phyloP scores from a whole-genome alignment of 2,888 invertebrate genomes.

The Magallana nippona region DNA sequence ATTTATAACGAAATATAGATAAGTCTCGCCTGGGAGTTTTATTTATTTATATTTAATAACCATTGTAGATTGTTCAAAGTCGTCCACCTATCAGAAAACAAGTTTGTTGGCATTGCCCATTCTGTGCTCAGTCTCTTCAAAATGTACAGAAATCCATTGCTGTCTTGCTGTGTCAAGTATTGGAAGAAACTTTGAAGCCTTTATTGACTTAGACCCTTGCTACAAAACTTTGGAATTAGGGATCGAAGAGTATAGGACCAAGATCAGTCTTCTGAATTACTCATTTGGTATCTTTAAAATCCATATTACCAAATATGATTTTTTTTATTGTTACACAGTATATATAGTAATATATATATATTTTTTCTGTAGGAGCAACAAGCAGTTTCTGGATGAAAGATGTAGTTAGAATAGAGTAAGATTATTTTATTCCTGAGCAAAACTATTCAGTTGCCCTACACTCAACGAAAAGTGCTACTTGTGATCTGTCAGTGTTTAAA shows the following conservation, averaged over 20 bases:
- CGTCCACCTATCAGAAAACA: not conserved
- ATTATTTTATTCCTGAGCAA: not conserved
- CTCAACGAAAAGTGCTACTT: constrained; percentile 21
- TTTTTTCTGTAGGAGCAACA: constrained; percentile 42
- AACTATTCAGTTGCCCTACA: constrained; percentile 44
- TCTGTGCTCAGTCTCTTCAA: constrained; percentile 52
- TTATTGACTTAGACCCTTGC: constrained; percentile 56
- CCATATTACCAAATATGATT: not conserved
- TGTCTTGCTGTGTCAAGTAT: constrained; percentile 53
- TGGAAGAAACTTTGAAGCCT: constrained; percentile 53
- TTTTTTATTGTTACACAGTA: not conserved
- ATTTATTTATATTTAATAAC: too few species aligned
- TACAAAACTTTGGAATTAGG: constrained; percentile 50
- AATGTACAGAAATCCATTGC: constrained; percentile 56
- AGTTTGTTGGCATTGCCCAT: constrained; percentile 29
- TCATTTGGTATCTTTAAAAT: not conserved
- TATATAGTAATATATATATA: not conserved
- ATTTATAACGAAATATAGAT: too few species aligned
- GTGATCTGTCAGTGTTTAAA: too few species aligned
- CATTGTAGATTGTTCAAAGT: constrained; percentile 13
- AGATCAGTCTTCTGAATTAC: constrained; percentile 39
- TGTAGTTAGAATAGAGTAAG: constrained; percentile 47
- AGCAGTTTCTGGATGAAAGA: constrained; percentile 43
- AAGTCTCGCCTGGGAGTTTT: too few species aligned
- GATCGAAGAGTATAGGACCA: constrained; percentile 52